These are phyloP conservation scores for Itoplectis maculator DNA, from an alignment of 2,888 invertebrate genomes.

Conservation along the genomic window DNA sequence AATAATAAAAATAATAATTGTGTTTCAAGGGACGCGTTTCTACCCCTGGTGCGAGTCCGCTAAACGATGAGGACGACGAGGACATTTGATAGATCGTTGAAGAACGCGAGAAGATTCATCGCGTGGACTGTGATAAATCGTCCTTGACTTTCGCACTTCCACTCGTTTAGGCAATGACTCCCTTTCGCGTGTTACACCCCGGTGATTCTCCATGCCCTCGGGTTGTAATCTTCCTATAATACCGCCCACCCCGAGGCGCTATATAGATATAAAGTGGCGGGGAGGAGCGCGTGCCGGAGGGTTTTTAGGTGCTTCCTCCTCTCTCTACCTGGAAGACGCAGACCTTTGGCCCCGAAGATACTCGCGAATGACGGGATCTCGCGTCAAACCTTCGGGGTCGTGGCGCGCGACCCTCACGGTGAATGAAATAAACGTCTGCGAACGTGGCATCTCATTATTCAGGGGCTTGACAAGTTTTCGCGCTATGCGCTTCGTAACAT, in stretches of 20 bases:
- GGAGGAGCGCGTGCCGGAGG: not conserved
- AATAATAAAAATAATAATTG: not conserved
- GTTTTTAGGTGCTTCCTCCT: not conserved
- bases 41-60: not conserved
- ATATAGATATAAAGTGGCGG: not conserved
- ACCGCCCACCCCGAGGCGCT: not conserved
- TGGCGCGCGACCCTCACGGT: not conserved
- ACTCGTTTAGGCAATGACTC: conserved; percentile 19
- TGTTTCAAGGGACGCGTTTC: not conserved
- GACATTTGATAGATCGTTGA: conserved; percentile 23
- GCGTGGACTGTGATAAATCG: conserved; percentile 23
- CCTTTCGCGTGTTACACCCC: not conserved
- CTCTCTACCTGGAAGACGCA: not conserved
- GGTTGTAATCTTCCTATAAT: conserved; percentile 9
- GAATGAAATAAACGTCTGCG: conserved; percentile 6
- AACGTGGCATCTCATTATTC: conserved; percentile 8
- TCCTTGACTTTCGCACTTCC: conserved; percentile 26
- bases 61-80: not conserved
- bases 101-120: conserved; percentile 14
- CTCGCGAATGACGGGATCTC: not conserved
- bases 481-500: not conserved
- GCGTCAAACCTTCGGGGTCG: conserved; percentile 1
- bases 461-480: not conserved
- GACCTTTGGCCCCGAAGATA: not conserved
- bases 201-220: not conserved